phyloP scores from a whole-genome alignment of 2,797 vertebrate genomes.

The Eospalax fontanierii region DNA sequence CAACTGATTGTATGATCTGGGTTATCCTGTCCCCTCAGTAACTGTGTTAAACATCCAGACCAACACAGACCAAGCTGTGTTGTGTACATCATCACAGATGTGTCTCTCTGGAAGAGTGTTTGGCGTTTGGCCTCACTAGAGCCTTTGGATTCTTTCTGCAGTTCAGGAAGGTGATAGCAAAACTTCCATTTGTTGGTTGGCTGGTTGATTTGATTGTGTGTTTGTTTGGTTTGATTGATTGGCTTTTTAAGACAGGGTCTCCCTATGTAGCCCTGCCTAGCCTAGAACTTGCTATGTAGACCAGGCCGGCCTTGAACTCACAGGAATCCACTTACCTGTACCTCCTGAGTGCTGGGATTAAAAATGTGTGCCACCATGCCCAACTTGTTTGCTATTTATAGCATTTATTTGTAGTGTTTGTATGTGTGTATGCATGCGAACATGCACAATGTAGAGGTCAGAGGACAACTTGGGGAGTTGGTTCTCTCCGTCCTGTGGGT shows the following conservation, averaged over 20 bases:
- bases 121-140: neutral
- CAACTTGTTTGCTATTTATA: neutral
- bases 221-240: no score
- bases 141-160: conserved; percentile 11
- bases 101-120: neutral
- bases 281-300: no score
- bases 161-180: neutral
- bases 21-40: neutral
- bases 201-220: no score
- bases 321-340: no score
- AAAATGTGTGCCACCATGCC: no score
- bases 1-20: neutral
- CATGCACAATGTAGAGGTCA: neutral
- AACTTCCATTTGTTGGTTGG: no score
- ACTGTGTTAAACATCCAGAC: neutral
- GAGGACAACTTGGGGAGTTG: neutral
- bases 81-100: neutral
- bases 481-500: neutral
- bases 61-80: neutral
- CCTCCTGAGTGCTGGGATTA: no score
- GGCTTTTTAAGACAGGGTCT: no score
- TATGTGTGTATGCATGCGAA: no score
- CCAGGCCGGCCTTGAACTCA: no score
- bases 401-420: neutral
- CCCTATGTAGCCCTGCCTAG: no score